Evolutionary conservation across 1,140 invertebrate genomes (phyloP), one percentile per base, ranked within the genome.

Genomic region (Holotrichia oblita): DNA sequence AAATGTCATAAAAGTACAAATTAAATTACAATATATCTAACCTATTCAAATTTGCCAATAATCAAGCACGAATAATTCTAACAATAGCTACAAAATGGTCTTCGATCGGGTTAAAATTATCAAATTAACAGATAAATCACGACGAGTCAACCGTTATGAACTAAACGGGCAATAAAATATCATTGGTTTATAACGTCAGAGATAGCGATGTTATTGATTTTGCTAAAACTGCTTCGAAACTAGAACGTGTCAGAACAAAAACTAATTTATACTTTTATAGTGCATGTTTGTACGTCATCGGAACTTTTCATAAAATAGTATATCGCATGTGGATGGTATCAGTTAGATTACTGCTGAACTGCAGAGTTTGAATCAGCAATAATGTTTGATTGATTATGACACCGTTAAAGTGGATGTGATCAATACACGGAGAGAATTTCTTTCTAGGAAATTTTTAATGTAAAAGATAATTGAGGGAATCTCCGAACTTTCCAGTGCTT

Each of bases 251-350:
- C 22, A 69, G 61, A 34, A 69, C 61, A 69, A 69, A 69, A 69
- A 69, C 61, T 69, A 69, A 69, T 69, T 69, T 69, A 69, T 69
- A 69, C 61, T 69, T 69, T 69, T 69, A 69, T 27, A 69, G 61
- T 69, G 61, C 17, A 69, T 69, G 61, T 69, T 69, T 69, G 61
- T 69, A 69, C 61, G 61, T 69, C 61, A 69, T 69, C 61, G 61
- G 12, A 27, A 69, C 61, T 69, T 69, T 69, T 22, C 61, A 69
- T 69, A 69, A 69, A 69, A 69, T 69, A 69, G 9, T 22, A 69
- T 69, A 69, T 69, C 61, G 61, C 61, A 27, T 22, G 61, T 20
- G 44, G 44, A 48, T 48, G 61, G 22, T 69, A 69, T 69, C 61
- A 69, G 61, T 4, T 69, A 34, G 61, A 69, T 69, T 69, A 34